phyloP scores from a whole-genome alignment of 1,140 invertebrate genomes.

The Goniozus legneri region DNA sequence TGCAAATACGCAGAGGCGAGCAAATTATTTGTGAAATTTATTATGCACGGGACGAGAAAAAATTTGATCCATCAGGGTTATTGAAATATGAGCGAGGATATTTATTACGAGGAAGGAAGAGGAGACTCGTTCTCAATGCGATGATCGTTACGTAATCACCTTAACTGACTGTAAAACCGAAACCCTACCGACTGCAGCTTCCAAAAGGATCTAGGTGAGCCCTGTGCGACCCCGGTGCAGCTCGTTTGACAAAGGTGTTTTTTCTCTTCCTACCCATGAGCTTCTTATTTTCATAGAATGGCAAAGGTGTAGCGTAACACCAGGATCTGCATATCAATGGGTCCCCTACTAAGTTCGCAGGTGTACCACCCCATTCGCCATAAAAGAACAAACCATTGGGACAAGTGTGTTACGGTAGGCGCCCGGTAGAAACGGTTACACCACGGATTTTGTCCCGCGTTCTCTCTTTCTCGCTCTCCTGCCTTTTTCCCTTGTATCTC shows the following conservation, averaged over 20 bases:
- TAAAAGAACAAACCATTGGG: conserved; percentile 38
- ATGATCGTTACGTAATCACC: too few relatives aligned
- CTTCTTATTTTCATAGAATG: conserved; percentile 38
- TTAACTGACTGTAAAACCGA: too few relatives aligned
- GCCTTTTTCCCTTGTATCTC: background rate
- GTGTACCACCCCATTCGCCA: conserved; percentile 44
- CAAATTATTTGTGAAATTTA: too few relatives aligned
- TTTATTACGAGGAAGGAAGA: too few relatives aligned
- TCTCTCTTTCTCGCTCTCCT: conserved; percentile 15
- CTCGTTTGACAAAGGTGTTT: conserved; percentile 19
- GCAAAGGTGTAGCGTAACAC: conserved; percentile 46
- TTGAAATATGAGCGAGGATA: too few relatives aligned
- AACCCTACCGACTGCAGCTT: too few relatives aligned
- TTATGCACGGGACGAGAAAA: too few relatives aligned
- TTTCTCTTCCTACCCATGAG: conserved; percentile 15
- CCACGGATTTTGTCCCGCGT: conserved; percentile 42
- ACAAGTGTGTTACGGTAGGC: conserved; percentile 45
- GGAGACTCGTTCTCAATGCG: too few relatives aligned
- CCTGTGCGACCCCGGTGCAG: background rate
- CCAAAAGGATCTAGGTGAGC: conserved; percentile 9
- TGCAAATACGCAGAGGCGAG: too few relatives aligned
- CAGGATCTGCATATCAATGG: conserved; percentile 50
- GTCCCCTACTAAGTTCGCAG: conserved; percentile 44
- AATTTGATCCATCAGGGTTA: too few relatives aligned
- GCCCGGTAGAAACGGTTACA: conserved; percentile 49